A percentile compares a stretch with the other conserved stretches of the same genome.
These are phyloP conservation scores for Aurelia aurita DNA, from an alignment of 30 jellyfish, hydroid and myxozoan species.

Conservation along the genomic window DNA sequence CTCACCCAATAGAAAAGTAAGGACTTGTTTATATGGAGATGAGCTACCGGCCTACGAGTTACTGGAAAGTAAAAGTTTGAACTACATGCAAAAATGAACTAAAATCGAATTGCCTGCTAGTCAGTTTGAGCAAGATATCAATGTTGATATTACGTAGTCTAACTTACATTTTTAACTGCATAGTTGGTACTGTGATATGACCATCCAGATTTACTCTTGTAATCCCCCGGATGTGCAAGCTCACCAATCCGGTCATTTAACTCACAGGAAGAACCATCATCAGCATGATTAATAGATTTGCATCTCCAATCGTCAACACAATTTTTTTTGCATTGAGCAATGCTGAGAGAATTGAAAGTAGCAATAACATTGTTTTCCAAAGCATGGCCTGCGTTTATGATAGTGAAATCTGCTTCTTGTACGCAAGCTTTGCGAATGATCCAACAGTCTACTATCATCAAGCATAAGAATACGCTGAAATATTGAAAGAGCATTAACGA, in stretches of 20 bases:
- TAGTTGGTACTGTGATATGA: slow-evolving; percentile 10
- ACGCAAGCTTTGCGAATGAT: slow-evolving; percentile 9
- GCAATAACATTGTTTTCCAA: slow-evolving; percentile 16
- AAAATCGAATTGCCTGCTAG: no score
- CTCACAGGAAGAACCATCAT: background rate
- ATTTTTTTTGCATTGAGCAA: background rate
- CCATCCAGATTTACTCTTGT: slow-evolving; percentile 4
- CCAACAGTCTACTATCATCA: slow-evolving; percentile 38
- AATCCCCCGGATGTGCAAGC: background rate
- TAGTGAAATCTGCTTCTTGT: slow-evolving; percentile 16
- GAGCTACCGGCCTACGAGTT: no score
- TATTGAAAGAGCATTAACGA: no score
- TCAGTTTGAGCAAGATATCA: no score
- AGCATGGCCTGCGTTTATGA: background rate
- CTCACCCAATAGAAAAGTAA: no score
- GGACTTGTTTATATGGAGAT: no score
- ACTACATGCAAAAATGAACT: no score
- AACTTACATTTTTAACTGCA: slow-evolving; percentile 7
- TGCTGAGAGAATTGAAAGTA: background rate
- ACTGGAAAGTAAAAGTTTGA: no score
- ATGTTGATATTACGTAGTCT: background rate
- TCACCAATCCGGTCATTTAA: background rate
- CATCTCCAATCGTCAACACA: slow-evolving; percentile 12
- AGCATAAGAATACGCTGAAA: no score
- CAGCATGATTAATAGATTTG: slow-evolving; percentile 28